Percentiles rank a stretch among this genome's conserved stretches.
These are phyloP conservation scores for Cyprinodon brontotheroides DNA, from an alignment of 2,113 vertebrate genomes.

Conservation along the genomic window DNA sequence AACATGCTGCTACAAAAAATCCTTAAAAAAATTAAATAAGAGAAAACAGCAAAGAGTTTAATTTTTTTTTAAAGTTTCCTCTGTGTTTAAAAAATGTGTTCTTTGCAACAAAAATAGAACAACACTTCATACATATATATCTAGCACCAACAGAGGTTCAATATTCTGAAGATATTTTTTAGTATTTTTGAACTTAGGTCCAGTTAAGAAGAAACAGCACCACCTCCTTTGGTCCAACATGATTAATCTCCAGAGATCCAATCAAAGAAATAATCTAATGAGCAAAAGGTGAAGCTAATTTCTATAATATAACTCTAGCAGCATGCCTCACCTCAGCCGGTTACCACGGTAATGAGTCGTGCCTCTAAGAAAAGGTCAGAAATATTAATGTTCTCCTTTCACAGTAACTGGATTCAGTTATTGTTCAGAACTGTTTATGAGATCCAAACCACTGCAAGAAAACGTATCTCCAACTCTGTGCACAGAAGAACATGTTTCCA, in stretches of 20 bases:
- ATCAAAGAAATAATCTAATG: background rate
- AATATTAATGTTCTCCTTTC: background rate
- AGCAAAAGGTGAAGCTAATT: background rate
- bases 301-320: background rate
- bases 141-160: background rate
- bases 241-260: background rate
- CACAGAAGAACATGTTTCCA: background rate
- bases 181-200: background rate
- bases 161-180: background rate
- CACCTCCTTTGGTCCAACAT: background rate
- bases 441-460: background rate
- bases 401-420: background rate
- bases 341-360: background rate
- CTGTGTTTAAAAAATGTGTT: no score
- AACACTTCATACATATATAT: background rate
- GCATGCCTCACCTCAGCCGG: background rate
- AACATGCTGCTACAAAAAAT: no score
- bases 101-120: no score
- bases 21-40: no score
- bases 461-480: background rate
- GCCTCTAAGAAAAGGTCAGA: background rate
- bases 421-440: background rate
- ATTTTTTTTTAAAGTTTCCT: no score
- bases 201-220: background rate
- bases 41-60: no score